Percentiles rank a stretch among this genome's conserved stretches.
These are phyloP conservation scores for Pungitius pungitius DNA, from an alignment of 2,113 vertebrate species.

Conservation along the genomic window DNA sequence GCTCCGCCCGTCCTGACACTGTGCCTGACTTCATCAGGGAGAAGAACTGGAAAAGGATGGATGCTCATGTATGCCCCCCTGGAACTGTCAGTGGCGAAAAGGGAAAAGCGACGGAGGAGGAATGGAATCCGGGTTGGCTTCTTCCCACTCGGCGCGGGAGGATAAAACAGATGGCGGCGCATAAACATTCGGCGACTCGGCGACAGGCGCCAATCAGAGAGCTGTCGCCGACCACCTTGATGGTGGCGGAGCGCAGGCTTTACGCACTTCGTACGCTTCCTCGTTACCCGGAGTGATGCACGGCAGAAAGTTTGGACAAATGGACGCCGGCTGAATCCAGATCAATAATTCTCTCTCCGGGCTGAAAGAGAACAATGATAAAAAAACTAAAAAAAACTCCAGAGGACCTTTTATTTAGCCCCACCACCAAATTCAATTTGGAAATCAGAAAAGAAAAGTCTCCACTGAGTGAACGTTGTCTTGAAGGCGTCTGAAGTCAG, in stretches of 20 bases:
- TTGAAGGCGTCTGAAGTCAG: conserved; percentile 78
- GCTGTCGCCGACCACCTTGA: conserved; percentile 52
- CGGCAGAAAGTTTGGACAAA: conserved; percentile 60
- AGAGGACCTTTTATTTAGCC: conserved; percentile 64
- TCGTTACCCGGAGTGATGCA: conserved; percentile 64
- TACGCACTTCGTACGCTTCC: conserved; percentile 65
- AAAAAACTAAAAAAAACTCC: conserved; percentile 56
- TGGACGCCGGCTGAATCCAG: conserved; percentile 68
- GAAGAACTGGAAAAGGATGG: conserved; percentile 33
- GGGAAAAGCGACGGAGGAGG: conserved; percentile 37
- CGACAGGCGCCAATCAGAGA: conserved; percentile 72
- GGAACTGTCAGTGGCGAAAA: conserved; percentile 26
- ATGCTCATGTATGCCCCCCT: conserved; percentile 19
- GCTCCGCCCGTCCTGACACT: neutral
- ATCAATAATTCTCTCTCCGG: conserved; percentile 70
- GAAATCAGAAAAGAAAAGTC: conserved; percentile 66
- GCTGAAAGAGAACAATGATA: conserved; percentile 70
- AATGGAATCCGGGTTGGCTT: no score
- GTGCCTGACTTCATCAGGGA: conserved; percentile 33
- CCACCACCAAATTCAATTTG: conserved; percentile 73
- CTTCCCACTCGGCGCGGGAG: conserved; percentile 42
- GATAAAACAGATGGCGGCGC: conserved; percentile 61
- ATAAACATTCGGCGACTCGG: conserved; percentile 45
- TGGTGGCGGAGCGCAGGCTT: conserved; percentile 54
- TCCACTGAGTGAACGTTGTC: conserved; percentile 69